Percentiles rank a stretch among this genome's conserved stretches.
phyloP scores from a whole-genome alignment of 30 jellyfish, hydroid and myxozoan species.

The Cassiopea andromeda region DNA sequence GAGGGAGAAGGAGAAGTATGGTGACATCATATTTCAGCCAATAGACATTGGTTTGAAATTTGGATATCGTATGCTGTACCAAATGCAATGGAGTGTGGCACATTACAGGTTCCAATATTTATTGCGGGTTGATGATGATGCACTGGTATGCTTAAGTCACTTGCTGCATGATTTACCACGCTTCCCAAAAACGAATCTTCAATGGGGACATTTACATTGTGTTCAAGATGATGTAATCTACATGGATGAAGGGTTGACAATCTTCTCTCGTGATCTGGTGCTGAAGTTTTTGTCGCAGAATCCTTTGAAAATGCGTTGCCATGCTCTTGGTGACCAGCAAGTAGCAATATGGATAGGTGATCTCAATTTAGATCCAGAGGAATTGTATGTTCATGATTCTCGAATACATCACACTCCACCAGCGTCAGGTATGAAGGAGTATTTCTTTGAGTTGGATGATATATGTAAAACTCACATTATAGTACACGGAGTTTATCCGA shows the following conservation, averaged over 20 bases:
- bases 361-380: constrained; percentile 59
- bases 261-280: constrained; percentile 75
- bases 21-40: constrained; percentile 74
- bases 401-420: constrained; percentile 86
- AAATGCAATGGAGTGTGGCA: constrained; percentile 84
- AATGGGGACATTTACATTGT: constrained; percentile 81
- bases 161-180: constrained; percentile 50
- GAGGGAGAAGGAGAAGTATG: constrained; percentile 42
- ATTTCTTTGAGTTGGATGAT: constrained; percentile 59
- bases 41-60: constrained; percentile 65
- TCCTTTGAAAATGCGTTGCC: constrained; percentile 79
- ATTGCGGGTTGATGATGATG: constrained; percentile 84
- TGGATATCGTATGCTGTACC: constrained; percentile 76
- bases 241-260: constrained; percentile 79
- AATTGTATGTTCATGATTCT: constrained; percentile 59
- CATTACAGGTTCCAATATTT: constrained; percentile 57
- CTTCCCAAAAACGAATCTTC: constrained; percentile 40
- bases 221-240: constrained; percentile 25
- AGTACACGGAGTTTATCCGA: constrained; percentile 75
- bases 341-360: constrained; percentile 77
- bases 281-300: constrained; percentile 75
- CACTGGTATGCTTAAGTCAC: constrained; percentile 66
- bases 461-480: constrained; percentile 68
- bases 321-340: constrained; percentile 77
- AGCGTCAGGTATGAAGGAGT: constrained; percentile 58